These are phyloP conservation scores for Drosophila ohnishii DNA, from an alignment of 1,140 invertebrate genomes.

Conservation along the genomic window DNA sequence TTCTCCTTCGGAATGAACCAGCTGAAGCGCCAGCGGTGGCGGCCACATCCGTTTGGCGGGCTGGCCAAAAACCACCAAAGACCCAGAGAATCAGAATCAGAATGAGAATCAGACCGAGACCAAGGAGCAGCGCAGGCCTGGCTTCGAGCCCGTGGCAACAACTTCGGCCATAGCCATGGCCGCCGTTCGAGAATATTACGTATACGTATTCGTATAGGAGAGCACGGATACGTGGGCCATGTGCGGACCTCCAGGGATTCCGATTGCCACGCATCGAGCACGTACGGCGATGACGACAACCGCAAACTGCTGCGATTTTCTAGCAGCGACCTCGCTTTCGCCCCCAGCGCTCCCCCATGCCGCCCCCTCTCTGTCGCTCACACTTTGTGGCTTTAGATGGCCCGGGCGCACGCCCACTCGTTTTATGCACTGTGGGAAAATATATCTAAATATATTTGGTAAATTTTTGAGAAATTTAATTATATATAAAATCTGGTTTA, in stretches of 20 bases:
- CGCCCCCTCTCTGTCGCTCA: not conserved
- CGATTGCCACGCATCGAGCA: slow-evolving; percentile 75
- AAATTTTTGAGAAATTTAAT: no score
- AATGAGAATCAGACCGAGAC: slow-evolving; percentile 36
- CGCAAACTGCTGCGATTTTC: slow-evolving; percentile 63
- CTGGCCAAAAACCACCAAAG: slow-evolving; percentile 45
- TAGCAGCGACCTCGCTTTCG: slow-evolving; percentile 44
- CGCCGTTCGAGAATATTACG: slow-evolving; percentile 8
- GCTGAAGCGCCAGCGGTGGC: slow-evolving; percentile 14
- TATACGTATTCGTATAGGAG: slow-evolving; percentile 1
- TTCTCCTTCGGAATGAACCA: not conserved
- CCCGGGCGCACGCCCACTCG: slow-evolving; percentile 19
- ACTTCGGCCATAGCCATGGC: slow-evolving; percentile 7
- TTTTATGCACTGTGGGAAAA: not conserved
- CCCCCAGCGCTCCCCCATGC: slow-evolving; percentile 1
- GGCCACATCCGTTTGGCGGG: slow-evolving; percentile 27
- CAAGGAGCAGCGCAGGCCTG: slow-evolving; percentile 32
- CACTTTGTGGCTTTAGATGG: slow-evolving; percentile 22
- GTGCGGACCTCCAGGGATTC: slow-evolving; percentile 57
- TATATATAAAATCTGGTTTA: no score
- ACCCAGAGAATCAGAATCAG: slow-evolving; percentile 8
- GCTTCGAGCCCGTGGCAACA: slow-evolving; percentile 18
- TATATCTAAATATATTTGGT: not conserved
- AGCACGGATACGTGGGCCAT: slow-evolving; percentile 27
- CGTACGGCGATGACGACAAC: slow-evolving; percentile 70